phyloP scores from a whole-genome alignment of 92 coral and sea anemone genomes.

The Paramuricea clavata region DNA sequence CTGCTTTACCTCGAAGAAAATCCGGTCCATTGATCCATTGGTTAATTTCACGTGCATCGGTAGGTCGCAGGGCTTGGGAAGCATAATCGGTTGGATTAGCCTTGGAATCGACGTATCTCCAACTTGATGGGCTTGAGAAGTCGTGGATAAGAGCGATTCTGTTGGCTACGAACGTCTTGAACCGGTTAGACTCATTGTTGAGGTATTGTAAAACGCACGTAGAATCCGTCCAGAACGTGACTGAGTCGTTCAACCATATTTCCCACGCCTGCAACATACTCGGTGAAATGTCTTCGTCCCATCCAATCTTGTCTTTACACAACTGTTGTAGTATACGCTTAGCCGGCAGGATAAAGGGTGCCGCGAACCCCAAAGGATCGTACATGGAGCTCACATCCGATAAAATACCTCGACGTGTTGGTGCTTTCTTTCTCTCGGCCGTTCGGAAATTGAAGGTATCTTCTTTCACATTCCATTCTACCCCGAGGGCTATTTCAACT shows the following conservation, averaged over 20 bases:
- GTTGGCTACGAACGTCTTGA: conserved; percentile 40
- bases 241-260: background rate
- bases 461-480: background rate
- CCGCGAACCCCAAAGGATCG: too few relatives aligned
- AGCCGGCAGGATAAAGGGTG: background rate
- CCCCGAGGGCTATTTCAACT: too few relatives aligned
- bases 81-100: conserved; percentile 30
- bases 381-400: too few relatives aligned
- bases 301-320: background rate
- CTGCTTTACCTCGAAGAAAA: conserved; percentile 14
- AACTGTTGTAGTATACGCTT: background rate
- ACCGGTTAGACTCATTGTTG: conserved; percentile 26
- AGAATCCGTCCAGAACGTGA: conserved; percentile 33
- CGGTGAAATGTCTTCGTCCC: conserved; percentile 8
- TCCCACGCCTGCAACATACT: conserved; percentile 8
- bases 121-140: conserved; percentile 5
- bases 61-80: conserved; percentile 21
- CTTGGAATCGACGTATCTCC: conserved; percentile 24
- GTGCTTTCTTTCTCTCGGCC: background rate
- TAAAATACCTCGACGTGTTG: too few relatives aligned
- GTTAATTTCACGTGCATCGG: background rate
- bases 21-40: conserved; percentile 33
- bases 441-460: conserved; percentile 10
- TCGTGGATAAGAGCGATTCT: conserved; percentile 18
- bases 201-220: conserved; percentile 15